A percentile compares a stretch with the other conserved stretches of the same genome.
Conservation (phyloP, 2,113 vertebrate genomes). For the Alexandromys fortis region DNA sequence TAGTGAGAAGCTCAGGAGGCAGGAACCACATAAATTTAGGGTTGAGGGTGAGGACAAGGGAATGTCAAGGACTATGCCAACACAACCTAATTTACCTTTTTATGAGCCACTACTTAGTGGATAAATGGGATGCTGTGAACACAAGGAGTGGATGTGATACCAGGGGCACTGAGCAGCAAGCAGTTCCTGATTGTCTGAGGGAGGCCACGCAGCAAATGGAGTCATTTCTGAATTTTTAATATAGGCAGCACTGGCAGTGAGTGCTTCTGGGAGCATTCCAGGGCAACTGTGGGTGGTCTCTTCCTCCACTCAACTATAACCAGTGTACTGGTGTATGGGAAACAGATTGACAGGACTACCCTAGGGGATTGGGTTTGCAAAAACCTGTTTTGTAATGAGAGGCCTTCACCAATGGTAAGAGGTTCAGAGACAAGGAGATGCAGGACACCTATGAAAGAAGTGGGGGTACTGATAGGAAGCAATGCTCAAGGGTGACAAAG, state of each 20-base stretch:
- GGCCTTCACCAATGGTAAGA: background rate
- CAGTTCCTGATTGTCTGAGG: background rate
- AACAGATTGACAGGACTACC: background rate
- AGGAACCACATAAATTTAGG: background rate
- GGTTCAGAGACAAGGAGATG: background rate
- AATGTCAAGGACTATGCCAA: background rate
- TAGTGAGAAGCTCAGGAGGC: background rate
- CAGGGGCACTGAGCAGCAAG: background rate
- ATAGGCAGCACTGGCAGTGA: background rate
- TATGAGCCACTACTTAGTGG: background rate
- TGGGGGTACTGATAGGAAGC: background rate
- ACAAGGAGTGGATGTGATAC: background rate
- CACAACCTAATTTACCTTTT: slow-evolving; percentile 11
- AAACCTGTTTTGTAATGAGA: background rate
- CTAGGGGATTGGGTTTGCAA: background rate
- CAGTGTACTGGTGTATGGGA: background rate
- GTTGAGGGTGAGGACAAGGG: background rate
- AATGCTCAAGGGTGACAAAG: background rate
- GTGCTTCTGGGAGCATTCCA: background rate
- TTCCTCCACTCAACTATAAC: background rate
- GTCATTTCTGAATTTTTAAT: background rate
- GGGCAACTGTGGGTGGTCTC: background rate
- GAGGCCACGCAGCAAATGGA: background rate
- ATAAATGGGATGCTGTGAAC: background rate
- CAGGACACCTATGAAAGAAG: background rate